These are phyloP conservation scores for Eucriotettix oculatus DNA, from an alignment of 2,888 invertebrate species.

Conservation along the genomic window DNA sequence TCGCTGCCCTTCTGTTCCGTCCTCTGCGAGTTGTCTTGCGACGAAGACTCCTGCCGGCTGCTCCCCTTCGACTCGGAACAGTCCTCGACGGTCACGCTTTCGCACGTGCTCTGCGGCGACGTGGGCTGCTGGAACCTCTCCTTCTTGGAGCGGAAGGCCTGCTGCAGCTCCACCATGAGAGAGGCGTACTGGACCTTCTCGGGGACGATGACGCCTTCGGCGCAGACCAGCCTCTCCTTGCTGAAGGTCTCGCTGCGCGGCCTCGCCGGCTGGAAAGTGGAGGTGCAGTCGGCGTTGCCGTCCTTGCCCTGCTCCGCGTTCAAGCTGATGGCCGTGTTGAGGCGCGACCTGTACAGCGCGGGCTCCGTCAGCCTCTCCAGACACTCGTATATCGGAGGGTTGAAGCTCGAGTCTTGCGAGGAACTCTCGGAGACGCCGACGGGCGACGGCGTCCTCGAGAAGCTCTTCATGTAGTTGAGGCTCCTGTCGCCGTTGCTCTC, in stretches of 20 bases:
- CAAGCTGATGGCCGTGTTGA: constrained; percentile 24
- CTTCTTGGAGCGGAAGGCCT: constrained; percentile 27
- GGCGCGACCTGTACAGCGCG: constrained; percentile 26
- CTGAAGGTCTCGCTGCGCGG: constrained; percentile 20
- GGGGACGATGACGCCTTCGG: constrained; percentile 1
- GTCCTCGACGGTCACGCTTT: constrained; percentile 18
- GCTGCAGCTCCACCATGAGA: constrained; percentile 30
- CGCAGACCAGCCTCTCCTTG: constrained; percentile 1
- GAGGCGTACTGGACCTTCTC: constrained; percentile 29
- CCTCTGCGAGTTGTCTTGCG: constrained; percentile 15
- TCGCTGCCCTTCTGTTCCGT: constrained; percentile 24
- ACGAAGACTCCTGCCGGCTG: constrained; percentile 22
- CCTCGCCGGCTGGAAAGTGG: constrained; percentile 11
- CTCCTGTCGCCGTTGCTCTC: constrained; percentile 28
- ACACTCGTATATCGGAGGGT: constrained; percentile 27
- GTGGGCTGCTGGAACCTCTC: constrained; percentile 18
- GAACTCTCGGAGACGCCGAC: constrained; percentile 21
- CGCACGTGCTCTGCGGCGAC: constrained; percentile 22
- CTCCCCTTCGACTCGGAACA: constrained; percentile 19
- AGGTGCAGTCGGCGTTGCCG: constrained; percentile 4
- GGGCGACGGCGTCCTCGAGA: constrained; percentile 31
- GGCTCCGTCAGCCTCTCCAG: constrained; percentile 29
- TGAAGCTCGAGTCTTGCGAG: constrained; percentile 25
- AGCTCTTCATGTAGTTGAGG: constrained; percentile 32
- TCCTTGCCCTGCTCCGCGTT: constrained; percentile 15